Evolutionary conservation across 2,113 vertebrate species (phyloP).

Genomic region (Perca fluviatilis): DNA sequence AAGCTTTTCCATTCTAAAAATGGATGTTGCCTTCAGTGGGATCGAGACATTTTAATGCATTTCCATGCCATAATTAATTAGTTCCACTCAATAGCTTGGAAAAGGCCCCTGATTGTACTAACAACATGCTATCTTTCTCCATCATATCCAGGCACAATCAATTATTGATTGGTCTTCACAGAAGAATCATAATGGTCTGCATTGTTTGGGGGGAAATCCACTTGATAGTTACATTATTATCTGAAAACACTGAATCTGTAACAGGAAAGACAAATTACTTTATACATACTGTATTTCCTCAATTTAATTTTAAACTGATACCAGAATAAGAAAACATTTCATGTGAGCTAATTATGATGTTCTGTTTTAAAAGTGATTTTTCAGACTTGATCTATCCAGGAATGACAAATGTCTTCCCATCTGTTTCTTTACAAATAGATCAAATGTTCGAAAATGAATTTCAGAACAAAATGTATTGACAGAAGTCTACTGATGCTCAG

Average conservation of each 20-base stretch:
- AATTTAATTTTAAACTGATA: background rate
- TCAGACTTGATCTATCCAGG: background rate
- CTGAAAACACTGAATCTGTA: slow-evolving; percentile 6
- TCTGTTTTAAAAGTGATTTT: too few species aligned
- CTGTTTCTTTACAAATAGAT: slow-evolving; percentile 5
- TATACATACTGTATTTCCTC: slow-evolving; percentile 11
- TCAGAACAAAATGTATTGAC: slow-evolving; percentile 2
- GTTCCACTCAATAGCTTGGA: slow-evolving; percentile 80
- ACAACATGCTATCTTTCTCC: slow-evolving; percentile 63
- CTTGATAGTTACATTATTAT: slow-evolving; percentile 21
- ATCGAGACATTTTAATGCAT: slow-evolving; percentile 75
- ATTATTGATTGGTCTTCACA: slow-evolving; percentile 52
- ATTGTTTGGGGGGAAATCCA: background rate
- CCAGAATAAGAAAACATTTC: too few species aligned
- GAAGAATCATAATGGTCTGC: slow-evolving; percentile 18
- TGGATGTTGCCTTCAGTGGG: slow-evolving; percentile 70
- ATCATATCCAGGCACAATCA: slow-evolving; percentile 67
- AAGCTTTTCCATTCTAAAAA: slow-evolving; percentile 77
- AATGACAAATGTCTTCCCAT: slow-evolving; percentile 5
- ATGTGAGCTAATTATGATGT: too few species aligned
- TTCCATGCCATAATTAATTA: slow-evolving; percentile 83
- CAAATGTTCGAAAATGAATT: background rate
- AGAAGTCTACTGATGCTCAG: background rate
- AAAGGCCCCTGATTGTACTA: slow-evolving; percentile 75
- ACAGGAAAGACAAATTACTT: slow-evolving; percentile 22